Percentiles rank a stretch among this genome's conserved stretches.
Evolutionary conservation across 2,797 vertebrate genomes (phyloP).

Genomic region (Eulemur mongoz): DNA sequence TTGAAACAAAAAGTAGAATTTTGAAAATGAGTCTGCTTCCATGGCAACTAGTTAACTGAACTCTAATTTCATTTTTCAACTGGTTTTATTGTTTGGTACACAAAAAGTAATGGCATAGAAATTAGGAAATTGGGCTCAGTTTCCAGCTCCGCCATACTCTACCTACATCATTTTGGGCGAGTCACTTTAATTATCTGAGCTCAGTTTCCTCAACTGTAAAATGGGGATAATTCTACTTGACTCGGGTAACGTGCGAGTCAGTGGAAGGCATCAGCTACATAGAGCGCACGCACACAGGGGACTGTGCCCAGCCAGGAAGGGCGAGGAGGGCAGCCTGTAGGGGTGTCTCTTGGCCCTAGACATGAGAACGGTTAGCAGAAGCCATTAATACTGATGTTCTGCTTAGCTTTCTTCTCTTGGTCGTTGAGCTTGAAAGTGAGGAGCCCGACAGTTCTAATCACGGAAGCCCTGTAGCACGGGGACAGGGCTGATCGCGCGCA

Average conservation of each 20-base stretch:
- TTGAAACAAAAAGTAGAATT: not conserved
- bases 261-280: not conserved
- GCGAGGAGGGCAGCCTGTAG: accelerated
- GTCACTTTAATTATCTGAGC: not conserved
- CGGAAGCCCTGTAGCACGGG: accelerated
- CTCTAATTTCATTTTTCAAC: not conserved
- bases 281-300: accelerated
- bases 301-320: accelerated
- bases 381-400: accelerated
- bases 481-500: not conserved
- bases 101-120: accelerated
- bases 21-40: not conserved
- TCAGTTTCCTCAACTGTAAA: not conserved
- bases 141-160: accelerated
- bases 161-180: accelerated
- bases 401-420: accelerated
- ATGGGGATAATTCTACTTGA: not conserved
- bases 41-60: not conserved
- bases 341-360: not conserved
- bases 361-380: accelerated
- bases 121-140: accelerated
- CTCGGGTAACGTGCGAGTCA: accelerated
- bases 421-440: accelerated
- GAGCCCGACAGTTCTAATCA: accelerated
- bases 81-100: accelerated